Base-by-base conservation (phyloP, 2,797 vertebrate genomes). In the Balearica regulorum region DNA sequence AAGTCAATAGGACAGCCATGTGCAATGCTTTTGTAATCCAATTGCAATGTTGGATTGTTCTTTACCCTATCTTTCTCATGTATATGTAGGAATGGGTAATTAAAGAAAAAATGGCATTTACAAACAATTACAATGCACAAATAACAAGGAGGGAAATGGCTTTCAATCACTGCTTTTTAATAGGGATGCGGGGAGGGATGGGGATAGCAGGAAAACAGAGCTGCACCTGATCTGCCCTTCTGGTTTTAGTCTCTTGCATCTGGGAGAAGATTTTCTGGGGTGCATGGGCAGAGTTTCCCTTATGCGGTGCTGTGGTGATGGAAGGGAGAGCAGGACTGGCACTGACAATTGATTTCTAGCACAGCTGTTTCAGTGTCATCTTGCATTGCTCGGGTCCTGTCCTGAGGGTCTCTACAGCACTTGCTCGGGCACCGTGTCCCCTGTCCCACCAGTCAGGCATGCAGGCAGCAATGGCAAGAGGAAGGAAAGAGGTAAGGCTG, bases 31-130 rank as follows among this genome's bases (percentile, higher is more conserved):
- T 95, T 95, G 87, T 96, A 96, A 96, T 97, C 95, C 92, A 96
- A 48, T 86, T 96, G 88, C 65, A 87, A 53, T 84, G 58, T 72
- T 89, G 46, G 46, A 60, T 95, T 90, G 76, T 90, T 97, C 89
- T 97, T 96, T 95, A 90, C 90, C 64, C 51, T 89, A 75, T 96
- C 43, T 39, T 79, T 83, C 93, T 96, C 65, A 70, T 90, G 88
- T 94, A 91, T 97, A 87, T 83, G 73, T 96, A 93, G 85, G 79
- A 85, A 97, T 46, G 66, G 69, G 91, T 97, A 97, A 96, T 97
- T 97, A 98, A 96, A 96, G 90, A 93, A 96, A 96, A 98, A 95
- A 92, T 72, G 25, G 55, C 53, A 83, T 94, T 97, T 97, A 90
- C 16, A 68, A 94, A 83, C 71, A 95, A 80, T 87, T 89, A 72